Evolutionary conservation across 2,888 invertebrate genomes (phyloP), one percentile per base, ranked within the genome.

Genomic region (Tinea trinotella): DNA sequence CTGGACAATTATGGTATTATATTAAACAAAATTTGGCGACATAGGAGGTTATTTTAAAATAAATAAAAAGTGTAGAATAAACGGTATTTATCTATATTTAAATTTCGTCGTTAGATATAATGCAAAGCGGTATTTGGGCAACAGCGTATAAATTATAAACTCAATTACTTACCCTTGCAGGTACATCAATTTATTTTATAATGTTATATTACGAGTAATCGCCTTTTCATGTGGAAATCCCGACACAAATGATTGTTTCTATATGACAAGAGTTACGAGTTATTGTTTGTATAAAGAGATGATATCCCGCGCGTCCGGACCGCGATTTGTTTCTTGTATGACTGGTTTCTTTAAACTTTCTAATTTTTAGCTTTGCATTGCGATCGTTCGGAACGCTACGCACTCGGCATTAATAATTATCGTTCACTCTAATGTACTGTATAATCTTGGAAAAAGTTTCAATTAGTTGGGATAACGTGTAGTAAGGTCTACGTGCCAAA

Each of bases 361-460:
- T 40, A 40, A 40, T 40, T 40, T 40, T 40, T 40, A 40, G 40
- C 40, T 13, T 40, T 40, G 40, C 40, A 40, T 40, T 40, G n/a
- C 40, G 40, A 40, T 40, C 40, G 13, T 40, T 40, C 40, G 40
- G 40, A 13, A 40, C 40, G 40, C 40, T 40, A 40, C 40, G 40
- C 40, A 40, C 40, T 40, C 40, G 13, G 15, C 40, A 15, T 40
- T 15, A 15, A 40, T 40, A 40, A 40, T 40, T 40, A 12, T 40
- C 40, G 13, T 40, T 13, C 40, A 40, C 3, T 40, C 13, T n/a
- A 40, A n/a, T 40, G 40, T n/a, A n/a, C n/a, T n/a, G n/a, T n/a
- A n/a, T n/a, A n/a, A n/a, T n/a, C n/a, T n/a, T n/a, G n/a, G n/a
- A n/a, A n/a, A n/a, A n/a, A n/a, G n/a, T n/a, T n/a, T n/a, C n/a